These are phyloP conservation scores for Albula glossodonta DNA, from an alignment of 2,113 vertebrate genomes.

Conservation along the genomic window DNA sequence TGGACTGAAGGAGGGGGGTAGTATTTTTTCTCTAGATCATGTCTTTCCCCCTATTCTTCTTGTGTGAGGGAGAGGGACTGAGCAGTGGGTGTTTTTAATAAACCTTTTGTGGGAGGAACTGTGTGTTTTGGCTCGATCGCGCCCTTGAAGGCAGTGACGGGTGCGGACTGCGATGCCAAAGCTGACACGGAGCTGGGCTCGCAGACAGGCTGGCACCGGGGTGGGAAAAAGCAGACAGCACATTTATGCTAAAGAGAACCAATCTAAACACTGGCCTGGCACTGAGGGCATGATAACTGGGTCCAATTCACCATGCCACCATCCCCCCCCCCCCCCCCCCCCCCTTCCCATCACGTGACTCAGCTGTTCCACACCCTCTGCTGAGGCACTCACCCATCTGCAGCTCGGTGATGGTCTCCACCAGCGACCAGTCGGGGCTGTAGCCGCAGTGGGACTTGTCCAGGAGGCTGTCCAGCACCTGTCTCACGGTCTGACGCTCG, in stretches of 20 bases:
- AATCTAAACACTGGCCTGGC: neutral
- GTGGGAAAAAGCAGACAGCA: neutral
- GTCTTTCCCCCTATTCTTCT: neutral
- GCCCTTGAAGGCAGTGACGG: neutral
- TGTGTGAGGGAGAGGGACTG: neutral
- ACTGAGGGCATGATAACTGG: neutral
- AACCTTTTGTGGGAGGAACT: neutral
- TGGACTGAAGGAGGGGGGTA: neutral
- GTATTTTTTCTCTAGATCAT: neutral
- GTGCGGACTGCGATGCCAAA: neutral
- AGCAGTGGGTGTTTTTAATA: constrained; percentile 8
- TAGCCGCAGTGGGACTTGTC: constrained; percentile 97
- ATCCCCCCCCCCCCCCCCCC: neutral
- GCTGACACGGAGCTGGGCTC: neutral
- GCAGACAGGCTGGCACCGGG: neutral
- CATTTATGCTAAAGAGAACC: neutral
- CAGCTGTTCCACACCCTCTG: neutral
- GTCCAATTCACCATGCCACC: too few relatives aligned
- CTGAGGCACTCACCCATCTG: constrained; percentile 86
- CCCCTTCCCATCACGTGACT: neutral
- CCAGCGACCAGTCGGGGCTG: constrained; percentile 94
- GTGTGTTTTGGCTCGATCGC: neutral
- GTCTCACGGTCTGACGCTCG: constrained; percentile 93
- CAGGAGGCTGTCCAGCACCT: constrained; percentile 94
- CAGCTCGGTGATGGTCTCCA: constrained; percentile 92